Evolutionary conservation across 2,888 invertebrate genomes (phyloP).

Genomic region (Sarcophaga caerulescens): DNA sequence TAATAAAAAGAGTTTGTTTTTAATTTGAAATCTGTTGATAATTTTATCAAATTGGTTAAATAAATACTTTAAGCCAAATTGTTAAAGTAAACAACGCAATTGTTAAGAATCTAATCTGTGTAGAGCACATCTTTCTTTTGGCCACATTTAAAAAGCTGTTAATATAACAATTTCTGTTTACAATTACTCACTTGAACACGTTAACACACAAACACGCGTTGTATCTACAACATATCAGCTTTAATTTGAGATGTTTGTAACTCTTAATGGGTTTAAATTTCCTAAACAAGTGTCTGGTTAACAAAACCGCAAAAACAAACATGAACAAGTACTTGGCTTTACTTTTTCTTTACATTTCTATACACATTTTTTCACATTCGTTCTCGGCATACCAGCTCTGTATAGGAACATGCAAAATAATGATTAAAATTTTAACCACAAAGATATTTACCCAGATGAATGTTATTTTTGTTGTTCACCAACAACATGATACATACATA

Average conservation of each 20-base stretch:
- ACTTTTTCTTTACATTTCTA: background rate
- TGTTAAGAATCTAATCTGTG: too few relatives aligned
- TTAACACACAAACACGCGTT: slow-evolving; percentile 5
- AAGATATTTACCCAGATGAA: slow-evolving; percentile 14
- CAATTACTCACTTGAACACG: background rate
- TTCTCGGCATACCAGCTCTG: background rate
- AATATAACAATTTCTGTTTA: slow-evolving; percentile 8
- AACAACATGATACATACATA: background rate
- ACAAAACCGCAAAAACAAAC: slow-evolving; percentile 49
- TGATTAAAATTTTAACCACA: slow-evolving; percentile 12
- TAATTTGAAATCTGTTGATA: too few relatives aligned
- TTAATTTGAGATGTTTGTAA: slow-evolving; percentile 52
- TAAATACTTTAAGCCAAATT: too few relatives aligned
- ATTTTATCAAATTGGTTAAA: too few relatives aligned
- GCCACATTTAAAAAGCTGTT: slow-evolving; percentile 19
- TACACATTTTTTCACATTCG: background rate
- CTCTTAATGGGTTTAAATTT: slow-evolving; percentile 51
- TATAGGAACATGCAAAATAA: slow-evolving; percentile 6
- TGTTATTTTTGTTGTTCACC: background rate
- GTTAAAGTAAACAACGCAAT: too few relatives aligned
- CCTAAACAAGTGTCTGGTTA: slow-evolving; percentile 48
- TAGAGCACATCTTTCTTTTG: background rate
- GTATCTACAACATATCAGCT: slow-evolving; percentile 22
- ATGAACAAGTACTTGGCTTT: background rate
- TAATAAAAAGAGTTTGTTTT: too few relatives aligned